These are phyloP conservation scores for Ectemnius cavifrons DNA, from an alignment of 2,888 invertebrate species.

Conservation along the genomic window DNA sequence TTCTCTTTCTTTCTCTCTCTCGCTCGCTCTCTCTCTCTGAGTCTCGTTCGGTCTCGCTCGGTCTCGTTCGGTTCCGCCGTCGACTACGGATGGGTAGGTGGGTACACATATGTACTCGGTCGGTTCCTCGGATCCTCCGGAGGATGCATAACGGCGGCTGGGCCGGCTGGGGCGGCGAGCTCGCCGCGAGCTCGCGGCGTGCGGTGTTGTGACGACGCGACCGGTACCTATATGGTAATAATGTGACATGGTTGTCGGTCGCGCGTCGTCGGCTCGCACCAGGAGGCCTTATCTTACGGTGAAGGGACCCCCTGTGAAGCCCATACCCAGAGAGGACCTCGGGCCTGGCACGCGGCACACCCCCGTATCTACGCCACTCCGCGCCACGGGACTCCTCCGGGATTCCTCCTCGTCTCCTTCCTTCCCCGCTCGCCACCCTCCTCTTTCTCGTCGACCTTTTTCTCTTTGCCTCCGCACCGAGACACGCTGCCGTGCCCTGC, in stretches of 20 bases:
- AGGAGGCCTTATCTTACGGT: conserved; percentile 75
- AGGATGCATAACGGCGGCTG: conserved; percentile 56
- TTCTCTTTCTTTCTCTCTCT: conserved; percentile 23
- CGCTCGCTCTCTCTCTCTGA: not conserved
- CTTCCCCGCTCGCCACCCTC: conserved; percentile 18
- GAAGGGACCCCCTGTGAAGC: conserved; percentile 74
- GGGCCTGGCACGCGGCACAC: conserved; percentile 75
- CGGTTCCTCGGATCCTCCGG: not conserved
- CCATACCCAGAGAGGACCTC: conserved; percentile 63
- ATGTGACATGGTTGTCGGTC: conserved; percentile 77
- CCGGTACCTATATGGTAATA: conserved; percentile 75
- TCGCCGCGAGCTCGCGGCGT: conserved; percentile 45
- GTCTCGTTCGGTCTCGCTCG: not conserved
- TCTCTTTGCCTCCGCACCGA: conserved; percentile 1
- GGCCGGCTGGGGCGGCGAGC: no score
- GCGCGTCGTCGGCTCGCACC: conserved; percentile 76
- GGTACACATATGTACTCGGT: not conserved
- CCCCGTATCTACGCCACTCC: conserved; percentile 64
- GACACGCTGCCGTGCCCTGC: conserved; percentile 6
- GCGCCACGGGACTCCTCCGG: conserved; percentile 62
- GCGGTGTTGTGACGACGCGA: conserved; percentile 74
- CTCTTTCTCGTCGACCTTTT: conserved; percentile 17
- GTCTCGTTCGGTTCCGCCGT: not conserved
- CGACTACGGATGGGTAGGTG: not conserved
- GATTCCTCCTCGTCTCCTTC: conserved; percentile 34